These are phyloP conservation scores for Netelia melanura DNA, from an alignment of 2,888 invertebrate species.

Conservation along the genomic window DNA sequence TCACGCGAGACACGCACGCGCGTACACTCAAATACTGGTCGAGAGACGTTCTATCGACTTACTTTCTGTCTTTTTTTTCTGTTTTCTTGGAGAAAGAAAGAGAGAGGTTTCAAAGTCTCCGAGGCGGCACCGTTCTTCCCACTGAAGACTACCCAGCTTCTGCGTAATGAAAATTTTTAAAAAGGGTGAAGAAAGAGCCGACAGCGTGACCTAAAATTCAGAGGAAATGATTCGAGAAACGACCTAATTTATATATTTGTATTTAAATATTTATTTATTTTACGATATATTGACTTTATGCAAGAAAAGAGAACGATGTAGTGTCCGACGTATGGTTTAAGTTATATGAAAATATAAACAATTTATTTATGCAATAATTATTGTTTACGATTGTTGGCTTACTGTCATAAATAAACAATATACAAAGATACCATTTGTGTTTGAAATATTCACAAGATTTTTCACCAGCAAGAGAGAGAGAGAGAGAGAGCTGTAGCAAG, in stretches of 20 bases:
- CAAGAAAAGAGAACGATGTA: background rate
- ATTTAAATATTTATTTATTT: background rate
- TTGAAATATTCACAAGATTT: background rate
- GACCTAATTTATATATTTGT: background rate
- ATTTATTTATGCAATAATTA: background rate
- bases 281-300: no score
- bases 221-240: conserved; percentile 17
- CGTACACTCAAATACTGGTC: conserved; percentile 38
- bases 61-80: conserved; percentile 41
- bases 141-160: conserved; percentile 49
- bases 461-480: background rate
- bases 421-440: background rate
- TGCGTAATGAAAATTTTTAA: conserved; percentile 29
- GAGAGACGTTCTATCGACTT: conserved; percentile 42
- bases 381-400: background rate
- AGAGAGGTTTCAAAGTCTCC: conserved; percentile 10
- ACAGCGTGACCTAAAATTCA: conserved; percentile 9
- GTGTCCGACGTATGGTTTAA: background rate
- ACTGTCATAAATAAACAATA: background rate
- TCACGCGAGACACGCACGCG: conserved; percentile 70
- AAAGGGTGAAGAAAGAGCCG: conserved; percentile 22
- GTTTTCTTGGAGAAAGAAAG: conserved; percentile 5
- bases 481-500: background rate
- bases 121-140: conserved; percentile 15
- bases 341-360: background rate